Conservation (phyloP, 2,888 invertebrate species). For the Apamea crenata region DNA sequence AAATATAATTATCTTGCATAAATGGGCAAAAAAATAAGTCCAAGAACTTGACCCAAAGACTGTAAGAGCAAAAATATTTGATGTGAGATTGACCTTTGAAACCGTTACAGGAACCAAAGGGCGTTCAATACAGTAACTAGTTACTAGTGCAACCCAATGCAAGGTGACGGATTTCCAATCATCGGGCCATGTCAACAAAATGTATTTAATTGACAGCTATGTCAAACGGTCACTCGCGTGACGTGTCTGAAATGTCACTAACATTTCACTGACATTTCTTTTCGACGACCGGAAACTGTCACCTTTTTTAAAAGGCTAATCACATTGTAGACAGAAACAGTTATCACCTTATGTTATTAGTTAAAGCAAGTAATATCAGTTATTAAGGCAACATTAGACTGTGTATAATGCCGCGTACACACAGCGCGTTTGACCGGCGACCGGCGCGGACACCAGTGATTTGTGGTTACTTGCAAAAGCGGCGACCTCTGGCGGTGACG, state of each 20-base stretch:
- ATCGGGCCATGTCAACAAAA: background rate
- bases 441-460: conserved; percentile 79
- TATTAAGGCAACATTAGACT: conserved; percentile 53
- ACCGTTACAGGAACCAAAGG: background rate
- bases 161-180: background rate
- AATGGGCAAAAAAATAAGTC: background rate
- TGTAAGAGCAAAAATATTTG: background rate
- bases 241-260: conserved; percentile 35
- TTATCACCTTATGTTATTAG: conserved; percentile 7
- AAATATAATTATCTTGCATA: background rate
- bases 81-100: background rate
- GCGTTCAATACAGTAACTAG: background rate
- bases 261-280: conserved; percentile 40
- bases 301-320: conserved; percentile 7
- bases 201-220: conserved; percentile 20
- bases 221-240: background rate
- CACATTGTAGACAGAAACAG: background rate
- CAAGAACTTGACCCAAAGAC: background rate
- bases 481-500: conserved; percentile 87
- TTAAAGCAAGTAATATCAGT: conserved; percentile 49
- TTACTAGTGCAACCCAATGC: background rate
- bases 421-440: conserved; percentile 77
- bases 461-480: conserved; percentile 85
- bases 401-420: conserved; percentile 64
- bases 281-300: background rate